These are phyloP conservation scores for Eledone cirrhosa DNA, from an alignment of 2,888 invertebrate genomes.

Conservation along the genomic window DNA sequence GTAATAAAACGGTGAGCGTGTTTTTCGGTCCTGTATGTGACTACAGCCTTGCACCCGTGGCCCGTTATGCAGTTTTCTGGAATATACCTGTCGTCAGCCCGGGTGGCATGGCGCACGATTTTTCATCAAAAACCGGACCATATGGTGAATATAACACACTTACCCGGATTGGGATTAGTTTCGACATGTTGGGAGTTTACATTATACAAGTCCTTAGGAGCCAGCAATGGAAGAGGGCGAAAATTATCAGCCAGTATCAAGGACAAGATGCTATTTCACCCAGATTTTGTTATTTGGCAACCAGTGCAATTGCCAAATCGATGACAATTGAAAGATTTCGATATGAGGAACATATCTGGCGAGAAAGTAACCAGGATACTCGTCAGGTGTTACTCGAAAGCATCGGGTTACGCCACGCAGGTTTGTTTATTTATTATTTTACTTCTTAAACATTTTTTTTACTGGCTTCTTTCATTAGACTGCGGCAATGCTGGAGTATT, in stretches of 20 bases:
- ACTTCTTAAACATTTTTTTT: too few species aligned
- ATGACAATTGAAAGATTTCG: not conserved
- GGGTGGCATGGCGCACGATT: constrained; percentile 63
- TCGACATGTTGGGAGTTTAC: constrained; percentile 45
- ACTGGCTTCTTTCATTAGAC: too few species aligned
- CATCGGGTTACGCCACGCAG: not conserved
- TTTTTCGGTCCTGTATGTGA: constrained; percentile 64
- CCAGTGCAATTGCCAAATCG: constrained; percentile 28
- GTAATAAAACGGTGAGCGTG: constrained; percentile 52
- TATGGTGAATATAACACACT: constrained; percentile 76
- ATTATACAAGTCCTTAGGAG: constrained; percentile 39
- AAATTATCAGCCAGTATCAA: constrained; percentile 46
- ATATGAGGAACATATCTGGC: not conserved
- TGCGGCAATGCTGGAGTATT: too few species aligned
- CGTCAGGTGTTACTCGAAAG: not conserved
- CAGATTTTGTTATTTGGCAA: constrained; percentile 37
- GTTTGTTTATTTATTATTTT: not conserved
- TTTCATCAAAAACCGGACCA: constrained; percentile 44
- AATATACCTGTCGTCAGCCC: constrained; percentile 86
- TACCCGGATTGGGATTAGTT: constrained; percentile 69
- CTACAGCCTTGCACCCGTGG: constrained; percentile 81
- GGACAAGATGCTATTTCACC: constrained; percentile 45
- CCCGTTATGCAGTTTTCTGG: constrained; percentile 71
- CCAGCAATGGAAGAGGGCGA: constrained; percentile 45
- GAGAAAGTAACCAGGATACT: not conserved